A percentile compares a stretch with the other conserved stretches of the same genome.
phyloP scores from a whole-genome alignment of 2,888 invertebrate species.

The Amiota minor region DNA sequence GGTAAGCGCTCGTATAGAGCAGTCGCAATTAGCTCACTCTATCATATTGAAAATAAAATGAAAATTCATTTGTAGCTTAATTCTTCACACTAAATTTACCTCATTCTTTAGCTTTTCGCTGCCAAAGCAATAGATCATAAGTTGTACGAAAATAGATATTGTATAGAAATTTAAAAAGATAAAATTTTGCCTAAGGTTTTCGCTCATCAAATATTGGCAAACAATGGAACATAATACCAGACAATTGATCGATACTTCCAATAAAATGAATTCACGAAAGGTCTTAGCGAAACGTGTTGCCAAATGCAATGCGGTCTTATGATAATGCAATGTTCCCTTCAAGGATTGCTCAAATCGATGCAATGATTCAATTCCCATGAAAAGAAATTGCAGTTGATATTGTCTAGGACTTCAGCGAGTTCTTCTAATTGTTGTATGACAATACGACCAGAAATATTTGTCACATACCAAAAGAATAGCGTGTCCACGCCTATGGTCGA shows the following conservation, averaged over 20 bases:
- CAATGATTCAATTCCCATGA: neutral
- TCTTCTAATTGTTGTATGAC: neutral
- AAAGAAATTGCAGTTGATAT: neutral
- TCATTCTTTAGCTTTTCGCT: slow-evolving; percentile 15
- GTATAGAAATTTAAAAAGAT: neutral
- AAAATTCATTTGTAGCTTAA: neutral
- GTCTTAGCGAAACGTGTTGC: neutral
- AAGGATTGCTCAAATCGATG: neutral
- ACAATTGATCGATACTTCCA: neutral
- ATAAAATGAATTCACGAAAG: neutral
- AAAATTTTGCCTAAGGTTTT: neutral
- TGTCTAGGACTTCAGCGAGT: neutral
- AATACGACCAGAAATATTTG: slow-evolving; percentile 9
- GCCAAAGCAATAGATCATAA: slow-evolving; percentile 22
- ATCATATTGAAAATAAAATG: neutral
- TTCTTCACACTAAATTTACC: neutral
- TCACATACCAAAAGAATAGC: slow-evolving; percentile 10
- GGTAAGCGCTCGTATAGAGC: neutral
- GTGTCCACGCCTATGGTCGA: neutral
- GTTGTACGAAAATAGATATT: neutral
- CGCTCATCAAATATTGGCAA: neutral
- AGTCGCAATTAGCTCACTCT: neutral
- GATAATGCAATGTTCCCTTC: neutral
- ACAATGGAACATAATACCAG: neutral
- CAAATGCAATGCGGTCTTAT: neutral